Evolutionary conservation across 2,888 invertebrate species (phyloP).

Genomic region (Dryocosmus kuriphilus): DNA sequence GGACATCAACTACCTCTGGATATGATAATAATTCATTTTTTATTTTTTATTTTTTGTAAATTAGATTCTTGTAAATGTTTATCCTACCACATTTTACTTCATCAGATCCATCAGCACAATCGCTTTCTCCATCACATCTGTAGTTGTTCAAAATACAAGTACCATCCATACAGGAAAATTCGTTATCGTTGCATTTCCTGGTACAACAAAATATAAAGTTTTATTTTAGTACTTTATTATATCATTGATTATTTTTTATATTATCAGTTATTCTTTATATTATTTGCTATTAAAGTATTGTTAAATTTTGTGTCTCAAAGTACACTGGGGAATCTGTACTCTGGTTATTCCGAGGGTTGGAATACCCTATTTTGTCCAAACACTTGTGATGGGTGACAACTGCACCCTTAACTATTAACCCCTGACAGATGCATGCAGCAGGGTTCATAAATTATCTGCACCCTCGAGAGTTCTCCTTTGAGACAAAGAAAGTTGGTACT

Average conservation of each 20-base stretch:
- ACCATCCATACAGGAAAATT: conserved; percentile 88
- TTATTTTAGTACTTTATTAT: too few species aligned
- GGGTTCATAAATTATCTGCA: too few species aligned
- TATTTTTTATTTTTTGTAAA: background rate
- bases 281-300: background rate
- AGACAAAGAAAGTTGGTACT: too few species aligned
- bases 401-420: too few species aligned
- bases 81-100: conserved; percentile 82
- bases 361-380: background rate
- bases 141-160: conserved; percentile 87
- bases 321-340: background rate
- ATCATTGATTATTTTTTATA: too few species aligned
- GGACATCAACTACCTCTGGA: conserved; percentile 66
- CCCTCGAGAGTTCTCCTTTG: too few species aligned
- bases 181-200: conserved; percentile 83
- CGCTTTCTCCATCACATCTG: conserved; percentile 89
- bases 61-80: background rate
- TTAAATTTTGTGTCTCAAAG: background rate
- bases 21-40: conserved; percentile 24
- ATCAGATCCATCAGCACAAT: conserved; percentile 89
- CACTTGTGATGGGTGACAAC: too few species aligned
- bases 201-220: conserved; percentile 29
- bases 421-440: too few species aligned
- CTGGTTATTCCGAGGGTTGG: background rate
- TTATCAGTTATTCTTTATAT: background rate